phyloP scores from a whole-genome alignment of 23 tunicate genomes.

The Oikopleura albicans region DNA sequence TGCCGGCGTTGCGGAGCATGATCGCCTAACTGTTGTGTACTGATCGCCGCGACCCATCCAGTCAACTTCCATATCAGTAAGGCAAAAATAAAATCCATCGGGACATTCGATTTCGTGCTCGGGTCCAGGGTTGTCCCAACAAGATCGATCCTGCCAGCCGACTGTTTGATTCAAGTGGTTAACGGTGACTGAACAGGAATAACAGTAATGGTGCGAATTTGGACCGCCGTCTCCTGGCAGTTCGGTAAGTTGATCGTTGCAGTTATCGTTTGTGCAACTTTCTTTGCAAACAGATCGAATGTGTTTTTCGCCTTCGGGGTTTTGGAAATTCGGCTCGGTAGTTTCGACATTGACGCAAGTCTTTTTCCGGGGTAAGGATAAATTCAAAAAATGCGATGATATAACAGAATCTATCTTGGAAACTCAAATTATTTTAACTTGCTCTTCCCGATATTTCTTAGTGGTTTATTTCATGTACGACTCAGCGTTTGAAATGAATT shows the following conservation, averaged over 20 bases:
- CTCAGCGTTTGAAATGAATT: too few relatives aligned
- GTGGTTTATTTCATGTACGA: too few relatives aligned
- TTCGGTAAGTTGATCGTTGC: not conserved
- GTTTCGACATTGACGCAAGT: not conserved
- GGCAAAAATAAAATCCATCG: not conserved
- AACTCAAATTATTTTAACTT: too few relatives aligned
- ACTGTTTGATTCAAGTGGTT: not conserved
- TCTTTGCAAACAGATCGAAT: not conserved
- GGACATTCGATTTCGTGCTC: not conserved
- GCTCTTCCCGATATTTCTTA: too few relatives aligned
- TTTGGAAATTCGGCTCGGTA: not conserved
- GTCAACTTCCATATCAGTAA: constrained; percentile 11
- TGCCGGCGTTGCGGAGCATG: constrained; percentile 11
- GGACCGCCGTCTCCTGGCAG: not conserved
- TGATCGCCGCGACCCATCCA: constrained; percentile 3
- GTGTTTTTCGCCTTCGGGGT: not conserved
- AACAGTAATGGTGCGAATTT: not conserved
- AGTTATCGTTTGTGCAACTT: not conserved
- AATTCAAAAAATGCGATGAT: too few relatives aligned
- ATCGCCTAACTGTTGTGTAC: constrained; percentile 3
- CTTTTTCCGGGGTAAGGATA: too few relatives aligned
- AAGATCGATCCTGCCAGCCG: not conserved
- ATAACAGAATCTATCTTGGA: too few relatives aligned
- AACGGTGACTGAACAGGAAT: not conserved
- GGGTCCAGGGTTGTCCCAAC: not conserved